Evolutionary conservation across 2,113 vertebrate species (phyloP), one percentile per base, ranked within the genome.

Genomic region (Pionites leucogaster): DNA sequence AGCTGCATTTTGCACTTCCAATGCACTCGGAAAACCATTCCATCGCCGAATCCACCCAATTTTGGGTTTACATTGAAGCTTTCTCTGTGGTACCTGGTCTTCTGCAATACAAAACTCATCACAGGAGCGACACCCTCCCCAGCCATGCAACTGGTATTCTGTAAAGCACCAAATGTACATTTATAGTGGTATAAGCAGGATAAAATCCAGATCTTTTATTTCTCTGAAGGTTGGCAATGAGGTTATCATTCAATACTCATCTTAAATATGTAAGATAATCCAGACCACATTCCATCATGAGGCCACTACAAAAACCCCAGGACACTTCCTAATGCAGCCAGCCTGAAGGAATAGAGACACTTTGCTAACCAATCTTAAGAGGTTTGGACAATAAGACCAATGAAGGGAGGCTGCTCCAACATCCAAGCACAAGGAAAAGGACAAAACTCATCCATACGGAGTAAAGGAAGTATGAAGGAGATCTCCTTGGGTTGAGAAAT

Each of bases 141-240:
- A 70, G n/a, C 57, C 50, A 17, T 4, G 19, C 20, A n/a, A 29
- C 19, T 27, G 6, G 7, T 11, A 24, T 5, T 6, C 63, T n/a
- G 11, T 9, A 52, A 37, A 82, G 20, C 57, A 35, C 6, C 20
- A 8, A 1, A 10, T 10, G 5, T 0, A 0, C 7, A 41, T 60
- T 82, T 79, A 9, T 7, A 28, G 17, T 4, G 17, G 10, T 10
- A 13, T 22, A 49, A 88, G 53, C 5, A 4, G 60, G 41, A 83
- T 18, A 46, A 91, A 88, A 62, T 10, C 3, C 39, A n/a, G 10
- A 10, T 1, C 1, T 53, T 44, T 4, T 0, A 6, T 57, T 90
- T 44, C 41, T 33, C 72, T 64, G 49, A 33, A 17, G 41, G 31
- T 7, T 64, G 35, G 31, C 11, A 49, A 23, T 10, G 64, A 55